These are phyloP conservation scores for Strix aluco DNA, from an alignment of 2,113 vertebrate species.

Conservation along the genomic window DNA sequence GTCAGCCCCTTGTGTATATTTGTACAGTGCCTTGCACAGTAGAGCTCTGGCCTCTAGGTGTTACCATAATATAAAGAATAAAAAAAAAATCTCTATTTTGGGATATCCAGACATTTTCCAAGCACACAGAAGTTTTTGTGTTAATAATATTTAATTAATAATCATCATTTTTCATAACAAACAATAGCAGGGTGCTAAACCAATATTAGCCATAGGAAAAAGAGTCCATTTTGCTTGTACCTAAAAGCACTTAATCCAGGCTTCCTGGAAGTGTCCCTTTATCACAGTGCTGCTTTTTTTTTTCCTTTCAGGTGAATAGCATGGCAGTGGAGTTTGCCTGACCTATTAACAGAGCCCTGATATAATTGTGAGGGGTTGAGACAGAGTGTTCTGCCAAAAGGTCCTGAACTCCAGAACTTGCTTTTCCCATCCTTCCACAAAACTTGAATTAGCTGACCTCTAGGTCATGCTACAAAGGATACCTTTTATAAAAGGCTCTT, in stretches of 20 bases:
- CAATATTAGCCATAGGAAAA: background rate
- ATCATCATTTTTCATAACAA: background rate
- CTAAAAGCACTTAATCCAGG: background rate
- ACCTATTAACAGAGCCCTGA: background rate
- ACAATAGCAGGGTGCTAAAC: background rate
- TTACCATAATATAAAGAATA: constrained; percentile 59
- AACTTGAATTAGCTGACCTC: constrained; percentile 10
- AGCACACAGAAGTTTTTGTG: background rate
- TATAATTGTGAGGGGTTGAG: background rate
- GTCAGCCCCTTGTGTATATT: background rate
- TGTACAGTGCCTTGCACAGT: background rate
- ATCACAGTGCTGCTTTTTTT: background rate
- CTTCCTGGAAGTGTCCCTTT: background rate
- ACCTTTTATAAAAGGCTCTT: background rate
- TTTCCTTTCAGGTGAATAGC: background rate
- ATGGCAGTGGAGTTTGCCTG: background rate
- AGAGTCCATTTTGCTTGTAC: background rate
- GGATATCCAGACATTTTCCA: background rate
- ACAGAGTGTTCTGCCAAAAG: constrained; percentile 7
- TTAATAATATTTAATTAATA: background rate
- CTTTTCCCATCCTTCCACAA: background rate
- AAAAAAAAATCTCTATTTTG: background rate
- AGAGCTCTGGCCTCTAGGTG: constrained; percentile 39
- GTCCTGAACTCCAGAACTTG: constrained; percentile 21
- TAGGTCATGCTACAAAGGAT: background rate